Evolutionary conservation across 2,797 vertebrate genomes (phyloP).

Genomic region (Danio choprae): DNA sequence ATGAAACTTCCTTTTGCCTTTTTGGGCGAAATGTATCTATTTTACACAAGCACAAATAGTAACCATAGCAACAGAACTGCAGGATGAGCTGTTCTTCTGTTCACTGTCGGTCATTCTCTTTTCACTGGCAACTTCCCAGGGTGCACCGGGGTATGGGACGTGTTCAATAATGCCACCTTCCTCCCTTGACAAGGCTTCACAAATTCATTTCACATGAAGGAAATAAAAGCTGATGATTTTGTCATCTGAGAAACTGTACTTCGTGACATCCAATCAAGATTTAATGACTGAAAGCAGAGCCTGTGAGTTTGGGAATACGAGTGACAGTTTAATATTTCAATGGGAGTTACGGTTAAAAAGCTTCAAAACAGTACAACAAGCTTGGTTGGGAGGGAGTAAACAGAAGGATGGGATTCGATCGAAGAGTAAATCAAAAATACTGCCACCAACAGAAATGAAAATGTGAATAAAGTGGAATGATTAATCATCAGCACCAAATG

Average conservation of each 20-base stretch:
- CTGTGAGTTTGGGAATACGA: conserved; percentile 23
- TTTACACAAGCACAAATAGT: conserved; percentile 80
- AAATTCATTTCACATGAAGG: conserved; percentile 17
- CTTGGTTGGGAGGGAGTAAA: conserved; percentile 9
- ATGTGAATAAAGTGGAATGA: background rate
- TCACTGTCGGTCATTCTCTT: conserved; percentile 72
- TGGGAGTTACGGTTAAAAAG: conserved; percentile 7
- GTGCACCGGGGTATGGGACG: conserved; percentile 49
- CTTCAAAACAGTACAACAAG: background rate
- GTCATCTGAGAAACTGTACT: conserved; percentile 1
- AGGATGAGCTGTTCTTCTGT: conserved; percentile 69
- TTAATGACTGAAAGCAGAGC: conserved; percentile 35
- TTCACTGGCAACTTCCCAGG: conserved; percentile 69
- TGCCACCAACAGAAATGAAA: background rate
- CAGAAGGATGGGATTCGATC: conserved; percentile 27
- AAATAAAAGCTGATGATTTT: conserved; percentile 32
- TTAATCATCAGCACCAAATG: conserved; percentile 25
- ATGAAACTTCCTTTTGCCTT: conserved; percentile 70
- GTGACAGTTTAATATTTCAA: conserved; percentile 20
- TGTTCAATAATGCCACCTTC: conserved; percentile 39
- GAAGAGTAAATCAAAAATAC: conserved; percentile 25
- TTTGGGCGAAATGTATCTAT: conserved; percentile 73
- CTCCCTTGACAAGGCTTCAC: conserved; percentile 11
- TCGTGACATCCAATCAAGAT: background rate
- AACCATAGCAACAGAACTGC: conserved; percentile 81